Conservation (phyloP, 2,113 vertebrate genomes). For the Amazona guildingii region DNA sequence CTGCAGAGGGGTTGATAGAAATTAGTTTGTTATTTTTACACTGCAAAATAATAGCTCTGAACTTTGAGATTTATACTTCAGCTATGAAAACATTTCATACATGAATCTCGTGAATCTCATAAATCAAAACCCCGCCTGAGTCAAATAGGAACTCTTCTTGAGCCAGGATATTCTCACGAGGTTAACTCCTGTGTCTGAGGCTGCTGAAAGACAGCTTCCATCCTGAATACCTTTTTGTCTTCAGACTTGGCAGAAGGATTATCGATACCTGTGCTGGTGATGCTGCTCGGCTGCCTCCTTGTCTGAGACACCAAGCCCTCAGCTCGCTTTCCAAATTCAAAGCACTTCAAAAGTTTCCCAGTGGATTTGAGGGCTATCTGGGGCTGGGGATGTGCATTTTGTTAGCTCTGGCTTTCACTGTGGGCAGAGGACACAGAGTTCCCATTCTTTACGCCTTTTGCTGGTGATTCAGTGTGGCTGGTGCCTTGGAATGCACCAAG, state of each 20-base stretch:
- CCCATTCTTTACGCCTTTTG: neutral
- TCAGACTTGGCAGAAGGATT: neutral
- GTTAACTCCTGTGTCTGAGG: neutral
- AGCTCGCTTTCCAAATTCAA: neutral
- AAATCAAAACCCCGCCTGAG: neutral
- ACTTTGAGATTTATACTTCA: neutral
- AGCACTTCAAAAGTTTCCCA: neutral
- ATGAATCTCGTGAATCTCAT: neutral
- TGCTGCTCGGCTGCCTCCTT: neutral
- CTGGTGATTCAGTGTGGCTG: fast-evolving
- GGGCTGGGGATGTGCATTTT: fast-evolving
- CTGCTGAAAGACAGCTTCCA: neutral
- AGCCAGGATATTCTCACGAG: neutral
- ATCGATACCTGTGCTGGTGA: neutral
- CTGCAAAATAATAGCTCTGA: neutral
- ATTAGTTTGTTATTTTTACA: neutral
- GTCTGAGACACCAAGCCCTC: neutral
- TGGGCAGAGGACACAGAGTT: neutral
- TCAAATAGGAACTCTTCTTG: neutral
- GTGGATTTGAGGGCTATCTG: neutral
- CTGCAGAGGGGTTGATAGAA: neutral
- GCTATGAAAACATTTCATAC: neutral
- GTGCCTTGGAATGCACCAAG: neutral
- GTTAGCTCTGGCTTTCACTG: fast-evolving
- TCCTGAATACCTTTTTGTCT: neutral